phyloP scores from a whole-genome alignment of 2,113 vertebrate genomes.

The Fulmarus glacialis region DNA sequence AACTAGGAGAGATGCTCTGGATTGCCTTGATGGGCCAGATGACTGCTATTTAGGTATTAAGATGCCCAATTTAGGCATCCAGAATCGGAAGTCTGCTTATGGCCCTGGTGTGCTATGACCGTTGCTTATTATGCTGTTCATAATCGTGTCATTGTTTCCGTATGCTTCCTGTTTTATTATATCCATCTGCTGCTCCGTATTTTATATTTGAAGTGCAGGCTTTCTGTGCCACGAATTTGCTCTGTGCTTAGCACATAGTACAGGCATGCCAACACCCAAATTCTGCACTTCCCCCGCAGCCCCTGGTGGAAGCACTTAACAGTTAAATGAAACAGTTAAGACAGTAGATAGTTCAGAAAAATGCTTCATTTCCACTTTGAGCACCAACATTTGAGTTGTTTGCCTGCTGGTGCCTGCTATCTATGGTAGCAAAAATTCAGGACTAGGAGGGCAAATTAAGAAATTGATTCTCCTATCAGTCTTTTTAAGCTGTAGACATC shows the following conservation, averaged over 20 bases:
- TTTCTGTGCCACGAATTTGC: not conserved
- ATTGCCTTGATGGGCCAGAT: not conserved
- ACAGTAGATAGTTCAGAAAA: not conserved
- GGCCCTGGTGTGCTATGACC: not conserved
- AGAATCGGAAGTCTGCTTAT: conserved; percentile 14
- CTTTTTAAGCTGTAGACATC: not conserved
- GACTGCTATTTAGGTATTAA: conserved; percentile 2
- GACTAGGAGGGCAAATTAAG: not conserved
- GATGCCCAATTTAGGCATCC: not conserved
- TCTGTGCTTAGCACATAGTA: not conserved
- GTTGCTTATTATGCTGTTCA: not conserved
- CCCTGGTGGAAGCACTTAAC: not conserved
- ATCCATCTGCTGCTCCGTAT: conserved; percentile 10
- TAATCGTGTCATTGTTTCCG: not conserved
- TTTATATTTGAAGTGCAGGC: not conserved
- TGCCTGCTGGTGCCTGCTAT: not conserved
- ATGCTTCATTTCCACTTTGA: not conserved
- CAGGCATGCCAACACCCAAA: not conserved
- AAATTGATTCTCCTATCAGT: not conserved
- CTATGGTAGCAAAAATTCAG: not conserved
- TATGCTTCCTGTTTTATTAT: not conserved
- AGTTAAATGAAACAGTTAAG: not conserved
- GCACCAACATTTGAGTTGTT: not conserved
- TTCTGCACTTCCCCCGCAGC: not conserved
- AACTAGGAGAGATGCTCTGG: not conserved